Conservation (phyloP, 2,797 vertebrate genomes). For the Hydrophis major region DNA sequence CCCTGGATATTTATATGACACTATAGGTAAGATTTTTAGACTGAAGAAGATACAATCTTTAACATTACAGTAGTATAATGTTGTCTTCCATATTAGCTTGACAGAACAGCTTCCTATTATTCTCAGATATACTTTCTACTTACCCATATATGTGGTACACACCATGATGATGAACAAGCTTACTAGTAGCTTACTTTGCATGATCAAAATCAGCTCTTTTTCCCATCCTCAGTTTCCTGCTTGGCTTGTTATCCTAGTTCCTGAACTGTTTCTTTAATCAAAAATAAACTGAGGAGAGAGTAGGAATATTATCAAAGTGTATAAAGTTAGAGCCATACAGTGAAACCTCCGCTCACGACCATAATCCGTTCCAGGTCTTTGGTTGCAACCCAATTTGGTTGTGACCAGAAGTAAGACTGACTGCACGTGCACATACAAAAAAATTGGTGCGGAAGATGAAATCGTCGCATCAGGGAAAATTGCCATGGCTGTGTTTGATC, state of each 20-base stretch:
- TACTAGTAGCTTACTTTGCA: neutral
- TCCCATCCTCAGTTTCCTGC: neutral
- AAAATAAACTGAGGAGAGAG: neutral
- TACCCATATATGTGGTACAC: neutral
- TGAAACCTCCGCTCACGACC: too few relatives aligned
- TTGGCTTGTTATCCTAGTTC: neutral
- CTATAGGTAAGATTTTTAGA: neutral
- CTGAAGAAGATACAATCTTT: neutral
- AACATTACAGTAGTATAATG: neutral
- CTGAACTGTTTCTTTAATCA: neutral
- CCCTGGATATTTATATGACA: neutral
- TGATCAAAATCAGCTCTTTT: neutral
- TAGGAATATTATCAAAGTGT: neutral
- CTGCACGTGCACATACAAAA: too few relatives aligned
- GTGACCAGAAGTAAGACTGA: too few relatives aligned
- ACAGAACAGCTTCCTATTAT: neutral
- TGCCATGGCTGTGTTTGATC: too few relatives aligned
- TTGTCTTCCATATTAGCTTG: neutral
- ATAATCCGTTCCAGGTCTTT: too few relatives aligned
- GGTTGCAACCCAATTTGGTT: too few relatives aligned
- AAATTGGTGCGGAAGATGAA: too few relatives aligned
- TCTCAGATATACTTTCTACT: neutral
- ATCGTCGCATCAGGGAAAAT: too few relatives aligned
- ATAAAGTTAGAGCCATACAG: neutral
- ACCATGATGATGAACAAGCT: neutral